These are phyloP conservation scores for Abrostola triplasia DNA, from an alignment of 2,888 invertebrate genomes.

Conservation along the genomic window DNA sequence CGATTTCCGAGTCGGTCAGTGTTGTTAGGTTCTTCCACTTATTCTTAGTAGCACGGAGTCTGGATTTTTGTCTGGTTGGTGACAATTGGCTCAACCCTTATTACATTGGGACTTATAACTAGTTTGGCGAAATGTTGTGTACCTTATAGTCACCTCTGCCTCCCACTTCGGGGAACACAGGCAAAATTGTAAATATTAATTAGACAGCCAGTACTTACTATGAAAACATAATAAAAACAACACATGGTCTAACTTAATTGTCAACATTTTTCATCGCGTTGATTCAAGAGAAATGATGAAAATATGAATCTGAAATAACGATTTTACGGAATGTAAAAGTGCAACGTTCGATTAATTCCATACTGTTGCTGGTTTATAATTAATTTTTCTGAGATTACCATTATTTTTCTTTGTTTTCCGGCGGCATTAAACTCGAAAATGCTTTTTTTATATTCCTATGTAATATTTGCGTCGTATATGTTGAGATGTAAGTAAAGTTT, in stretches of 20 bases:
- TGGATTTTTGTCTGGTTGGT: too few species aligned
- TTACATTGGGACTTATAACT: too few species aligned
- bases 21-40: too few species aligned
- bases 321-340: constrained; percentile 1
- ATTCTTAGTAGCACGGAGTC: too few species aligned
- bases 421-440: constrained; percentile 2
- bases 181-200: too few species aligned
- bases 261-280: constrained; percentile 30
- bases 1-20: too few species aligned
- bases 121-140: too few species aligned
- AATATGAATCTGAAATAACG: background rate
- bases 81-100: too few species aligned
- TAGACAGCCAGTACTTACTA: constrained; percentile 36
- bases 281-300: constrained; percentile 1
- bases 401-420: background rate
- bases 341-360: background rate
- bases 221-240: constrained; percentile 24
- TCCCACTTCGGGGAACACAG: too few species aligned
- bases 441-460: constrained; percentile 4
- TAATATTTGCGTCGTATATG: constrained; percentile 1
- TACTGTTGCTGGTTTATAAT: background rate
- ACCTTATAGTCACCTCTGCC: too few species aligned
- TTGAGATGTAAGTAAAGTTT: constrained; percentile 15
- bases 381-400: background rate
- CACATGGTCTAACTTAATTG: constrained; percentile 11